Evolutionary conservation across 30 jellyfish, hydroid and myxozoan species (phyloP), one percentile per base, ranked within the genome.

Genomic region (Pelagia noctiluca): DNA sequence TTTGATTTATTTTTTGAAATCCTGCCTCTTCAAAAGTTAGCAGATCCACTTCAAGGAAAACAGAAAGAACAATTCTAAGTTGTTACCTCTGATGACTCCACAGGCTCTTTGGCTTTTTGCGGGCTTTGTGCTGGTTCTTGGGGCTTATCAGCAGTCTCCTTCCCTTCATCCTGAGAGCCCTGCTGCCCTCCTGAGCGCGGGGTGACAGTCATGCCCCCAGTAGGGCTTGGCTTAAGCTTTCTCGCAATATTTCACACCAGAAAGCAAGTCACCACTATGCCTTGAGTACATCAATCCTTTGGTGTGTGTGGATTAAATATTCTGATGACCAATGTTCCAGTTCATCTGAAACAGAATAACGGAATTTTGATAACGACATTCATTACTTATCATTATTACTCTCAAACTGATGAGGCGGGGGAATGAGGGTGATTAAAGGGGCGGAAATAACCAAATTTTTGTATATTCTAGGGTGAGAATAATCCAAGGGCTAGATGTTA

Each of bases 221-320:
- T 70, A 25, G 98, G 98, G 98, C 98, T 71, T 28, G 36, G 84
- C 80, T 91, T 84, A 65, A 91, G 95, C 90, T 91, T 91, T 78
- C 87, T 91, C 96, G 98, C 98, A 76, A 91, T 91, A 83, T 91
- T 91, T 91, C 70, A 82, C 35, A 46, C 37, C 35, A 24, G 75
- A 62, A 16, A 24, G 75, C 76, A 38, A 32, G 52, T 29, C 62
- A 37, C 46, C 16, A 63, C 35, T 33, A n/a, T n/a, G n/a, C n/a
- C n/a, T n/a, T n/a, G n/a, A n/a, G n/a, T n/a, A n/a, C n/a, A n/a
- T n/a, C n/a, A n/a, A n/a, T n/a, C n/a, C n/a, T n/a, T n/a, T n/a
- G n/a, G n/a, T n/a, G n/a, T n/a, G n/a, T n/a, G n/a, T n/a, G n/a
- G n/a, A n/a, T n/a, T n/a, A n/a, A n/a, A n/a, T n/a, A n/a, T n/a